Conservation (phyloP, 2,113 vertebrate species). For the Gorsachius goisagi region DNA sequence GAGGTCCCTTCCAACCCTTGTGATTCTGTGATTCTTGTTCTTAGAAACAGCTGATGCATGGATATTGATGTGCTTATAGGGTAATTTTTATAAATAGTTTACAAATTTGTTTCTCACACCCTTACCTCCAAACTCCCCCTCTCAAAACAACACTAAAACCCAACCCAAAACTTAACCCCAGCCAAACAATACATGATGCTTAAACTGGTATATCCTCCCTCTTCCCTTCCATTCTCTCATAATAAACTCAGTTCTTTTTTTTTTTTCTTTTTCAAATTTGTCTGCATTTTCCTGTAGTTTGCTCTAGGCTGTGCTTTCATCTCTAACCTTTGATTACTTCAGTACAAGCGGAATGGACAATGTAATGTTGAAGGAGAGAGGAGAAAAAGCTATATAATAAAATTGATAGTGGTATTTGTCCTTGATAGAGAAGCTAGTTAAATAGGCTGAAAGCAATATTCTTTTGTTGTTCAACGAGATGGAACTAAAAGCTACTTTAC, state of each 20-base stretch:
- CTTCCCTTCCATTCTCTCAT: background rate
- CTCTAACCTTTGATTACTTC: background rate
- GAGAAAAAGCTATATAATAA: background rate
- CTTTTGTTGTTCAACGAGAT: background rate
- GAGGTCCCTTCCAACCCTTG: no score
- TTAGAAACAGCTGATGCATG: accelerated
- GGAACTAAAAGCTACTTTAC: background rate
- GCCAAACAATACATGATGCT: background rate
- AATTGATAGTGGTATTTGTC: background rate
- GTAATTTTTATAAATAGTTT: background rate
- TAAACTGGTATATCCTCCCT: background rate
- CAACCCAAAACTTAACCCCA: background rate
- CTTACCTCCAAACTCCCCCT: background rate
- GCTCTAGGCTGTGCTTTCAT: background rate
- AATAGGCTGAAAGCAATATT: background rate
- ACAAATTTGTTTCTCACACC: background rate
- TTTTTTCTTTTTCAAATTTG: background rate
- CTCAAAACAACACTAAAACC: background rate
- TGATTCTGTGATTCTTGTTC: no score
- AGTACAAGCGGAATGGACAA: background rate
- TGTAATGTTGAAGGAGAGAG: background rate
- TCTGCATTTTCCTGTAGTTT: background rate
- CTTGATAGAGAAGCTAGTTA: background rate
- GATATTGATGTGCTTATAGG: background rate
- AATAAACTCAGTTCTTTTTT: background rate